Conservation (phyloP, 2,797 vertebrate species). For the Synaphobranchus kaupii region DNA sequence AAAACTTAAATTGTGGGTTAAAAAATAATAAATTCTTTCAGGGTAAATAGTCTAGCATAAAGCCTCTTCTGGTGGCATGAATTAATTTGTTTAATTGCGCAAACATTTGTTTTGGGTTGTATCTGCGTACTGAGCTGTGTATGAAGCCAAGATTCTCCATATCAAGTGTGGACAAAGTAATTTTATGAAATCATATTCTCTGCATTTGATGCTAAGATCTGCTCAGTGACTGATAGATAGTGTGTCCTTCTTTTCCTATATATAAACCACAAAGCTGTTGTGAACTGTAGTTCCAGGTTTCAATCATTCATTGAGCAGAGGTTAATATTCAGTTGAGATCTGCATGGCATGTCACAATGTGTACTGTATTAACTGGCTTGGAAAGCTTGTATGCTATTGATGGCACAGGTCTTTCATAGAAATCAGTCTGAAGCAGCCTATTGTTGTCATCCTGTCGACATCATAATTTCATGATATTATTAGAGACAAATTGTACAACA, state of each 20-base stretch:
- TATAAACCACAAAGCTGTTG: background rate
- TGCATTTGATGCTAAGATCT: background rate
- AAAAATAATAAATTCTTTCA: background rate
- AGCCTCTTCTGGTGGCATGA: background rate
- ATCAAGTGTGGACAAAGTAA: background rate
- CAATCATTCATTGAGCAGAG: background rate
- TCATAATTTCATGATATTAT: background rate
- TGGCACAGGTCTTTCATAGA: background rate
- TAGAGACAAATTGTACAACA: background rate
- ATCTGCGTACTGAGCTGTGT: background rate
- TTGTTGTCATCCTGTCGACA: background rate
- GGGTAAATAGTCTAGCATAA: background rate
- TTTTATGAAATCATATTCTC: background rate
- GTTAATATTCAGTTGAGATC: background rate
- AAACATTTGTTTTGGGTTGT: background rate
- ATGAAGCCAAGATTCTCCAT: background rate
- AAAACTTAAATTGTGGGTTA: background rate
- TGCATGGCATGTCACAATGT: background rate
- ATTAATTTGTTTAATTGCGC: background rate
- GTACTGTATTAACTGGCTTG: background rate
- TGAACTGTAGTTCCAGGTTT: background rate
- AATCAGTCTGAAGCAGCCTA: background rate
- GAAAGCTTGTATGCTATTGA: background rate
- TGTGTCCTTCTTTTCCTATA: background rate
- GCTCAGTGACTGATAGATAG: background rate